These are phyloP conservation scores for Tapirus indicus DNA, from an alignment of 2,797 vertebrate species.

Conservation along the genomic window DNA sequence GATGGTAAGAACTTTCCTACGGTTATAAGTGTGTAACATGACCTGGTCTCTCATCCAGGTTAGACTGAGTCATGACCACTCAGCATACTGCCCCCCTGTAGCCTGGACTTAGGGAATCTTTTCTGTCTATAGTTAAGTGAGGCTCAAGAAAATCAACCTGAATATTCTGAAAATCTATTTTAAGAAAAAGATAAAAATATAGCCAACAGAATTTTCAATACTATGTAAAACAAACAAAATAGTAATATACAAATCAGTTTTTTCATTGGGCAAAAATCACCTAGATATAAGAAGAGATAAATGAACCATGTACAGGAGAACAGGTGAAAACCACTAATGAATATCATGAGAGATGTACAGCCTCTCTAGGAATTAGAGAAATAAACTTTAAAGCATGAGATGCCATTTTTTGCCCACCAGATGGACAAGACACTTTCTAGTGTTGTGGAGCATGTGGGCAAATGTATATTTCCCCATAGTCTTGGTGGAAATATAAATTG, in stretches of 20 bases:
- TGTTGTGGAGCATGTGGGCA: background rate
- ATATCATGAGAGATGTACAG: background rate
- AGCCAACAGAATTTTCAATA: background rate
- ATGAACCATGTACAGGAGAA: background rate
- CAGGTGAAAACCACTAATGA: background rate
- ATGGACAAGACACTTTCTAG: constrained; percentile 15
- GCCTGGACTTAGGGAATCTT: background rate
- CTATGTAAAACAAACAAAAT: background rate
- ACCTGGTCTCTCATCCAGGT: background rate
- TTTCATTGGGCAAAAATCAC: background rate
- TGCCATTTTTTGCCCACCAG: background rate
- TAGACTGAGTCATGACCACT: background rate
- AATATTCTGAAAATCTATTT: background rate
- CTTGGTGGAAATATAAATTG: background rate
- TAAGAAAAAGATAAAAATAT: background rate
- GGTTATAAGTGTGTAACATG: background rate
- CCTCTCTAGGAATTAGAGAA: background rate
- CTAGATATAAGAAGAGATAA: background rate
- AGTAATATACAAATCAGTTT: background rate
- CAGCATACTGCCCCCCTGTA: background rate
- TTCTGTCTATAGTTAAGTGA: background rate
- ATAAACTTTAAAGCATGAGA: background rate
- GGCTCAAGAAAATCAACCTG: background rate
- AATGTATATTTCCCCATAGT: background rate
- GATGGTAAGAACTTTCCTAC: background rate